Percentiles rank a stretch among this genome's conserved stretches.
Conservation (phyloP, 2,113 vertebrate genomes). For the Mormyrus lacerda region DNA sequence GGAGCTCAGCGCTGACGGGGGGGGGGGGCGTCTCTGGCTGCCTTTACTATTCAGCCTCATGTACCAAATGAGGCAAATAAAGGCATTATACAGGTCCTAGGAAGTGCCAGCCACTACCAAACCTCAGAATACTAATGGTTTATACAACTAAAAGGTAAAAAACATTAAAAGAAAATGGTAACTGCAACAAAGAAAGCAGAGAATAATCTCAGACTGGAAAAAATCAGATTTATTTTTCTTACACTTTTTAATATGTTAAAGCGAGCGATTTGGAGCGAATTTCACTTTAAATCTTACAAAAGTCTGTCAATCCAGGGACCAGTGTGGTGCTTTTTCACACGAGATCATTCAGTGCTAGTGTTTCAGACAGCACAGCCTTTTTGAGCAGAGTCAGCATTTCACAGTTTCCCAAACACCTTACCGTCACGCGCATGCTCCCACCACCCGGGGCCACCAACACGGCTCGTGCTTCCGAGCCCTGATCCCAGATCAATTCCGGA, state of each 20-base stretch:
- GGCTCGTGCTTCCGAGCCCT: not conserved
- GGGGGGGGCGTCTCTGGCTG: not conserved
- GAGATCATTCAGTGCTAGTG: slow-evolving; percentile 52
- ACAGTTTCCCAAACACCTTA: slow-evolving; percentile 4
- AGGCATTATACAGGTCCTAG: not conserved
- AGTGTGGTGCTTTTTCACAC: not conserved
- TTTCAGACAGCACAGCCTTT: slow-evolving; percentile 47
- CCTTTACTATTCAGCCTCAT: not conserved
- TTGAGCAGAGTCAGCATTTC: slow-evolving; percentile 35
- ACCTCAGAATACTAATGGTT: not conserved
- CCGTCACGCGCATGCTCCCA: not conserved
- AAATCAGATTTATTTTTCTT: slow-evolving; percentile 5
- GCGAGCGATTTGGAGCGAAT: not conserved
- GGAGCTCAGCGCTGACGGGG: not conserved
- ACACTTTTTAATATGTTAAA: slow-evolving; percentile 17
- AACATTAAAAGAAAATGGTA: not conserved
- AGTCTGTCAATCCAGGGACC: slow-evolving; percentile 8
- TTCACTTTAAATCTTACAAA: slow-evolving; percentile 13
- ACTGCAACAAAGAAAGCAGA: not conserved
- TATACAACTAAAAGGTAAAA: not conserved
- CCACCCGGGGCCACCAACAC: not conserved
- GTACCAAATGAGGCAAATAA: not conserved
- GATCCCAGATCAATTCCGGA: not conserved
- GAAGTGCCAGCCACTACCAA: not conserved
- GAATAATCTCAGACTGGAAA: slow-evolving; percentile 17